Evolutionary conservation across 2,888 invertebrate species (phyloP), one percentile per base, ranked within the genome.

Genomic region (Hybos culiciformis): DNA sequence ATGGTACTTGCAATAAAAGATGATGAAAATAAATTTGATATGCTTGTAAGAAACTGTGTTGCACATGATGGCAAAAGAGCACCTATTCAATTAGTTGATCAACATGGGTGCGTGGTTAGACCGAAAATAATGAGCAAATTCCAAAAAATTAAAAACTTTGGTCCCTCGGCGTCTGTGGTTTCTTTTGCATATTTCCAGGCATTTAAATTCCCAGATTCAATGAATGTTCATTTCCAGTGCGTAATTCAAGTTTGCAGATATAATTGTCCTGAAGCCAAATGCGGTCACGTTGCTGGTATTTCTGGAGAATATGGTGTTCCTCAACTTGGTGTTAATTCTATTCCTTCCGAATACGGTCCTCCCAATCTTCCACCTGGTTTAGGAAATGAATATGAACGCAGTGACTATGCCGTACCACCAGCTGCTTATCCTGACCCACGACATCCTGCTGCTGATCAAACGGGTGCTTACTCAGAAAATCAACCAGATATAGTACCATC

Each of bases 151-250:
- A 91, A 91, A 71, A 91, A 92, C 72, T 92, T 92, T 57, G 92
- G 92, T 2, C 86, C 90, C 0, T 88, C 90, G 19, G 92, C 92
- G 5, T 90, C 90, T 0, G 92, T 92, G 4, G 90, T 92, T 14
- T 90, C 90, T 41, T 92, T 91, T 61, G 91, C 92, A 12, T 90
- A 92, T 69, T 92, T 92, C 83, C 91, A 92, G 69, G 92, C 92
- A 6, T 92, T 92, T 71, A 92, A 92, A 67, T 92, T 92, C 78
- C 92, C 92, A 2, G 92, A 92, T 63, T 90, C 90, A 11, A 92
- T 92, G 91, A 91, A 92, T 62, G 92, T 92, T 4, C 91, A 91
- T 74, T 92, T 92, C 82, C 92, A 92, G 65, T 92, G 92, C 62
- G 90, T 91, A 34, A 92, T 92, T 54, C 92, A 92, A 71, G 91